Evolutionary conservation across 53 echinoderm and acorn worm species (phyloP), one percentile per base, ranked within the genome.

Genomic region (Mesocentrotus franciscanus): DNA sequence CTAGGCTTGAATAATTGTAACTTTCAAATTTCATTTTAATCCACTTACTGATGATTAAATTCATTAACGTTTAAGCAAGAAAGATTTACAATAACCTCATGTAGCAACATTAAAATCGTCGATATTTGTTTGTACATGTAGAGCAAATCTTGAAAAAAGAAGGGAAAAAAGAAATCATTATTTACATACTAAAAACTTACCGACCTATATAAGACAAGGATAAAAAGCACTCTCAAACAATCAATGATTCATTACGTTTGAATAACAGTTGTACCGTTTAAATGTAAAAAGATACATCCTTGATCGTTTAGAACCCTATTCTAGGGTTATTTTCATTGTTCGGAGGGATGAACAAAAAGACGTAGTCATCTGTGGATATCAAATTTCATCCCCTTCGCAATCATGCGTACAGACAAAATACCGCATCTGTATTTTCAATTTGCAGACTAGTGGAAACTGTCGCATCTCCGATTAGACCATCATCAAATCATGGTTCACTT

Each of bases 361-460:
- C 59, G 90, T 59, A 27, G 39, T 90, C 59, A 90, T 90, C 90
- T 18, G 20, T 7, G 18, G 60, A 15, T 90, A 90, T 90, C 90
- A 90, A n/a, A 90, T 90, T 90, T 90, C 90, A 61, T 90, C 61
- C 90, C 60, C 32, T 90, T 90, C 30, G 42, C 59, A 90, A 30
- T 61, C 61, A 60, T 90, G 60, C 59, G 61, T 90, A 27, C 27
- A 32, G 90, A 61, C 61, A 61, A 33, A 30, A 61, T 59, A 61
- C 90, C 90, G 60, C 60, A 90, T 90, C 90, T 90, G 90, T 61
- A 90, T 90, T 90, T 90, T 90, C 90, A 61, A 90, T 90, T 55
- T 90, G 60, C 60, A 24, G 90, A 58, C 90, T 33, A 61, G 61
- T 13, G 61, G 90, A 59, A 60, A 90, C 90, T 13, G 29, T 60